A percentile compares a stretch with the other conserved stretches of the same genome.
These are phyloP conservation scores for Yponomeuta cagnagella DNA, from an alignment of 2,888 invertebrate species.

Conservation along the genomic window DNA sequence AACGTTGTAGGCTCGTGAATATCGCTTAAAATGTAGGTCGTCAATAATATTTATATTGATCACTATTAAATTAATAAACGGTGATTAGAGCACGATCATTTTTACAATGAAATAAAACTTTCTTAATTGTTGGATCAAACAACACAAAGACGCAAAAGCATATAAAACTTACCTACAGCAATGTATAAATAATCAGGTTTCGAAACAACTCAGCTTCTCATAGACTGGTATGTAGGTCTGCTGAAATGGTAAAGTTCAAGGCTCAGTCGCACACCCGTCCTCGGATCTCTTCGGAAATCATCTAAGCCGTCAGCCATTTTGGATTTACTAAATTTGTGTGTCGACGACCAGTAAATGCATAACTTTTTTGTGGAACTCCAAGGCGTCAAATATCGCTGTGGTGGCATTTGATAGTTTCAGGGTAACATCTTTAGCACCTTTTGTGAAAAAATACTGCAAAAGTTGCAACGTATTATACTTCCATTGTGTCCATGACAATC, in stretches of 20 bases:
- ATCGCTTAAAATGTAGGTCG: neutral
- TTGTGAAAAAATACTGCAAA: neutral
- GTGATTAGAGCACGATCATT: too few species aligned
- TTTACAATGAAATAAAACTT: too few species aligned
- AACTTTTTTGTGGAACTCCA: neutral
- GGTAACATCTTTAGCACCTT: neutral
- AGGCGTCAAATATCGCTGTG: too few species aligned
- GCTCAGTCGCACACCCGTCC: slow-evolving; percentile 21
- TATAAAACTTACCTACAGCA: neutral
- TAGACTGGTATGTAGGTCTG: slow-evolving; percentile 25
- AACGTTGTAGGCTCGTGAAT: too few species aligned
- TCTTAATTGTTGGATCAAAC: neutral
- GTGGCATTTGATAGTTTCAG: neutral
- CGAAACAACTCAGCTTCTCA: slow-evolving; percentile 6
- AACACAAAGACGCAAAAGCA: neutral
- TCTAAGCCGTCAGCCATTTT: neutral
- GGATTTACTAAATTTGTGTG: too few species aligned
- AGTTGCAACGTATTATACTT: neutral
- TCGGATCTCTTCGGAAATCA: neutral
- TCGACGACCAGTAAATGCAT: neutral
- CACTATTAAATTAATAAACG: too few species aligned
- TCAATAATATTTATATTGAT: neutral
- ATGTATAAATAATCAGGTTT: neutral
- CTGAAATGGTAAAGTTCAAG: slow-evolving; percentile 50
- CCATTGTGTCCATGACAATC: neutral